Evolutionary conservation across 2,888 invertebrate species (phyloP), one percentile per base, ranked within the genome.

Genomic region (Apamea anceps): DNA sequence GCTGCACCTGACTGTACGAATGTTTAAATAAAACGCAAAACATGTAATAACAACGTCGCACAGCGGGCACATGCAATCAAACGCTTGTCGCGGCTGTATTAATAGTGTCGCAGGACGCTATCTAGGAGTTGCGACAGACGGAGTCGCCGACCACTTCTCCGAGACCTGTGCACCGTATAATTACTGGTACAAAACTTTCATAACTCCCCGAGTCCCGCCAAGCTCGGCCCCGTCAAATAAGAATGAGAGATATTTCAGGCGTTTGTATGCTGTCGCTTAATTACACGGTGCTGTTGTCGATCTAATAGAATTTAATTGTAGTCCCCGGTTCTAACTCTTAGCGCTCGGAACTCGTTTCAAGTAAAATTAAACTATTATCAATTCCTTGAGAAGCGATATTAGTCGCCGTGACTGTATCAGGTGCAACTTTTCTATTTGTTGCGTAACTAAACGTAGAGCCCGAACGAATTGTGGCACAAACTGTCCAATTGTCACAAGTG

Each of bases 241-340:
- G 94, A 96, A 96, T 95, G 94, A 95, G 93, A 95, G 93, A 96
- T 95, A 96, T 95, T 95, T 95, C 95, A 95, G 93, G 89, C 92
- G 91, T 92, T 92, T 92, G 92, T 92, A 92, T 91, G 92, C 93
- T 94, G 94, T 94, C 94, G 91, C 92, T 93, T 96, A 96, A 96
- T 96, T 95, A 94, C 92, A 95, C 88, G 91, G 93, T 94, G 91
- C 93, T 90, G 93, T 93, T 93, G 93, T 94, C 94, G 93, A 93
- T 92, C 90, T 96, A 96, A 96, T 96, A 95, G 95, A 96, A 94
- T 96, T 96, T 95, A 96, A 96, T 96, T 95, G 93, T 94, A 91
- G 93, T 89, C 85, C 70, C 86, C 88, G 89, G 91, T 89, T 90
- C 88, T 81, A 88, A 89, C 87, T 85, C 87, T 84, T 85, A 83